Conservation (phyloP, 2,113 vertebrate species). For the Steatornis caripensis region DNA sequence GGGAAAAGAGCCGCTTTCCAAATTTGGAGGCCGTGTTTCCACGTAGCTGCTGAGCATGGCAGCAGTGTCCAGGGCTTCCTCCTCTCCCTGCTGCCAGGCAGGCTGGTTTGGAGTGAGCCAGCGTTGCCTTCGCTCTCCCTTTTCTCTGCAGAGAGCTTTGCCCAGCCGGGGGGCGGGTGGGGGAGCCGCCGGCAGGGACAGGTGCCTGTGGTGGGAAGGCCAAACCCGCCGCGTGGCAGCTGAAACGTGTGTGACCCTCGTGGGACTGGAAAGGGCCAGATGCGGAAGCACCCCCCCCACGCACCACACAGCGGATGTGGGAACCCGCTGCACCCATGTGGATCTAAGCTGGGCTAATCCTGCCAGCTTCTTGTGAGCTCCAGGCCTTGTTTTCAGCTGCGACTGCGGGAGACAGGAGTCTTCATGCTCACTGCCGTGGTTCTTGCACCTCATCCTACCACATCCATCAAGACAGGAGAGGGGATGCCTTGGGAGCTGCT, state of each 20-base stretch:
- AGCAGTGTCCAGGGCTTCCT: neutral
- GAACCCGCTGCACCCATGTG: rapidly evolving
- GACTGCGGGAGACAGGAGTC: neutral
- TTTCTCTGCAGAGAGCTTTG: neutral
- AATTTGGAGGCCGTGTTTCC: neutral
- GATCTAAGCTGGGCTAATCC: neutral
- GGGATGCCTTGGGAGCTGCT: neutral
- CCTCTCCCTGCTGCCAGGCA: neutral
- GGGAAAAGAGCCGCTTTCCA: neutral
- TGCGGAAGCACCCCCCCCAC: neutral
- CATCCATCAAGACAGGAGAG: neutral
- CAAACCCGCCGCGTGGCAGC: neutral
- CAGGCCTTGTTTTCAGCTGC: neutral
- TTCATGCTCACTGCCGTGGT: rapidly evolving
- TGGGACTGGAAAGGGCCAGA: neutral
- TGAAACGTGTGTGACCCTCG: neutral
- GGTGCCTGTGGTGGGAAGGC: neutral
- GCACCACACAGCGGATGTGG: rapidly evolving
- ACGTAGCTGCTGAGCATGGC: neutral
- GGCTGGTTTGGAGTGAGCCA: neutral
- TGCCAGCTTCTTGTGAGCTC: neutral
- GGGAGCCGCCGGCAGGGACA: rapidly evolving
- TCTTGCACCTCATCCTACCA: rapidly evolving
- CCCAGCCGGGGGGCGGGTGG: rapidly evolving
- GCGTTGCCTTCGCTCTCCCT: neutral